Base-by-base conservation (phyloP, 2,797 vertebrate species). In the Myotis vivesi region DNA sequence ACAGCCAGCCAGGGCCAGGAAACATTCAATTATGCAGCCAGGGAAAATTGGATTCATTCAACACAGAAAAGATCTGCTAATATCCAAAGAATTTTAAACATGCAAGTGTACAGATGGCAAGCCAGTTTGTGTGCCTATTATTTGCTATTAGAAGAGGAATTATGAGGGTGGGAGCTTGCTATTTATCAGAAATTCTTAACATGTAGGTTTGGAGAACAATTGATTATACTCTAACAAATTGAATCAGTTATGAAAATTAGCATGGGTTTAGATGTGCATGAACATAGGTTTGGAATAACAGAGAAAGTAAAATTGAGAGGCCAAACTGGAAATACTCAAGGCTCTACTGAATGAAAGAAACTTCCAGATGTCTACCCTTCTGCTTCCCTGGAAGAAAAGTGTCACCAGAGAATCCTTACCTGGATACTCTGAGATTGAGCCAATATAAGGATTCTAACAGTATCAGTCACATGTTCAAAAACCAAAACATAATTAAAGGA, bases 51-150 rank as follows among this genome's bases (percentile, higher is more conserved):
- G 77, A 87, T 92, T 95, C 95, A 92, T 82, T 82, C 80, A 76
- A 92, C 90, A 94, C 69, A 91, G 84, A 94, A 89, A 89, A 94
- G 80, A 75, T 88, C 82, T 89, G 80, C 87, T 95, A 92, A 92
- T 84, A 94, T 73, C 30, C 36, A 46, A 96, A 94, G 89, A 96
- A 92, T 94, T 96, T 94, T 95, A 91, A 97, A 71, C 89, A 95
- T 64, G 59, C n/a, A 64, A 79, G 41, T 51, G 17, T 94, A 93
- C 96, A 97, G 96, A 97, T 97, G 92, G 95, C 76, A 82, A 81
- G 41, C 68, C 22, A 41, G 51, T 96, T 89, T 87, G 22, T 75
- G 28, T 87, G 84, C 73, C 55, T 85, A 75, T 87, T 73, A 87
- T 96, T 94, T 96, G 73, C 83, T 73, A 93, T 87, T 87, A 75